Evolutionary conservation across 2,113 vertebrate species (phyloP).

Genomic region (Cynoglossus semilaevis): DNA sequence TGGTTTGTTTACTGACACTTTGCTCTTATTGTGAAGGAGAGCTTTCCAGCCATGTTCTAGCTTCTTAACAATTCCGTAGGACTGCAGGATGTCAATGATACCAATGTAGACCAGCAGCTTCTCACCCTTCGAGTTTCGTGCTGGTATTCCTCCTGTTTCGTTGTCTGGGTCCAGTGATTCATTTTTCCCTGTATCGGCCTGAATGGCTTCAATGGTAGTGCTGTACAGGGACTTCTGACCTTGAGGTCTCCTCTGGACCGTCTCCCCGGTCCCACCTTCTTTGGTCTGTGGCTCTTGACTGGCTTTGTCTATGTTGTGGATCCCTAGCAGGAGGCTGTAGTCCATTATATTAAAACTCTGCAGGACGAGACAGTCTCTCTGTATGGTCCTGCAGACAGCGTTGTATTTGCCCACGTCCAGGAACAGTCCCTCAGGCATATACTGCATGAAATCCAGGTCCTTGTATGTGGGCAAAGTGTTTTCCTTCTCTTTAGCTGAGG

Average conservation of each 20-base stretch:
- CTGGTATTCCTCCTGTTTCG: conserved; percentile 93
- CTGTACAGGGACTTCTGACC: conserved; percentile 90
- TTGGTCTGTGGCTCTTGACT: conserved; percentile 69
- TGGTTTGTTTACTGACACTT: conserved; percentile 85
- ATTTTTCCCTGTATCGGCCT: conserved; percentile 78
- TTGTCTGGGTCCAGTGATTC: conserved; percentile 81
- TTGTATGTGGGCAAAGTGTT: conserved; percentile 87
- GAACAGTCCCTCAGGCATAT: conserved; percentile 81
- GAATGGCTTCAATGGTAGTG: conserved; percentile 92
- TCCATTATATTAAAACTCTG: conserved; percentile 99
- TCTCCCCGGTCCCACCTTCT: conserved; percentile 38
- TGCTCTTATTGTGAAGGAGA: conserved; percentile 90
- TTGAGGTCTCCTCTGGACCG: conserved; percentile 74
- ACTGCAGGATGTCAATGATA: conserved; percentile 94
- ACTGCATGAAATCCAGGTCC: conserved; percentile 91
- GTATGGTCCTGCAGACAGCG: conserved; percentile 89
- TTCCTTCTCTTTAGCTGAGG: conserved; percentile 84
- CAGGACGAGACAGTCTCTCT: conserved; percentile 91
- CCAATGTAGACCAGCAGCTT: conserved; percentile 89
- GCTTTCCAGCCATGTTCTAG: conserved; percentile 96
- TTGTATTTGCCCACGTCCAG: conserved; percentile 85
- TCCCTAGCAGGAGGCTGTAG: conserved; percentile 89
- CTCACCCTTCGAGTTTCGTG: conserved; percentile 83
- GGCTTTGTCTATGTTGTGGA: conserved; percentile 87
- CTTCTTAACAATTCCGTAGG: conserved; percentile 91